These are phyloP conservation scores for Gymnoscopelus microlampas DNA, from an alignment of 2,797 vertebrate genomes.

Conservation along the genomic window DNA sequence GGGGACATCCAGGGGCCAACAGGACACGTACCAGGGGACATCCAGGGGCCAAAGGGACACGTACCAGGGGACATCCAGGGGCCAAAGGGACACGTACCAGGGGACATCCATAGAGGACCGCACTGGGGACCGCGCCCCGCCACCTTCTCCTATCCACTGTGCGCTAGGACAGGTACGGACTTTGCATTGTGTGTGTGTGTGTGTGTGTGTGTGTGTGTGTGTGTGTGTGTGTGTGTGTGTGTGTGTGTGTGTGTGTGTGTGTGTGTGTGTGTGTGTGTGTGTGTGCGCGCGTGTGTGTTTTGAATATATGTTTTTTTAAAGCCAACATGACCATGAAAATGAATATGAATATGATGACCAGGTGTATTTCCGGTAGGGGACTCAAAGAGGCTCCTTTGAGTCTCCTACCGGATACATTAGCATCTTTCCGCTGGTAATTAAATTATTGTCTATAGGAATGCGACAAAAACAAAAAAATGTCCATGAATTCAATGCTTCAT, in stretches of 20 bases:
- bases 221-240: background rate
- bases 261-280: no score
- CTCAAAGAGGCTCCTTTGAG: no score
- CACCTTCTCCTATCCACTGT: conserved; percentile 72
- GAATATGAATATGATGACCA: no score
- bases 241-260: background rate
- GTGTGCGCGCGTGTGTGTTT: no score
- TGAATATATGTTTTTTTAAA: no score
- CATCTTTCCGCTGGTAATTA: no score
- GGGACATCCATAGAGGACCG: conserved; percentile 24
- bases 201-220: conserved; percentile 12
- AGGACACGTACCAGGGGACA: conserved; percentile 36
- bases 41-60: conserved; percentile 27
- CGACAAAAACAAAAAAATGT: no score
- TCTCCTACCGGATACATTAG: no score
- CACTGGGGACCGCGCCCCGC: conserved; percentile 33
- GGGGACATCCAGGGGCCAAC: conserved; percentile 11
- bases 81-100: conserved; percentile 35
- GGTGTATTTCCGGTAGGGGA: no score
- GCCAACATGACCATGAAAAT: no score
- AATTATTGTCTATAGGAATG: no score
- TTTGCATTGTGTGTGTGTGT: background rate
- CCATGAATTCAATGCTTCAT: no score
- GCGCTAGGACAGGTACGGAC: conserved; percentile 76
- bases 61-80: conserved; percentile 24